Evolutionary conservation across 2,797 vertebrate genomes (phyloP).

Genomic region (Acanthurus leucopareius): DNA sequence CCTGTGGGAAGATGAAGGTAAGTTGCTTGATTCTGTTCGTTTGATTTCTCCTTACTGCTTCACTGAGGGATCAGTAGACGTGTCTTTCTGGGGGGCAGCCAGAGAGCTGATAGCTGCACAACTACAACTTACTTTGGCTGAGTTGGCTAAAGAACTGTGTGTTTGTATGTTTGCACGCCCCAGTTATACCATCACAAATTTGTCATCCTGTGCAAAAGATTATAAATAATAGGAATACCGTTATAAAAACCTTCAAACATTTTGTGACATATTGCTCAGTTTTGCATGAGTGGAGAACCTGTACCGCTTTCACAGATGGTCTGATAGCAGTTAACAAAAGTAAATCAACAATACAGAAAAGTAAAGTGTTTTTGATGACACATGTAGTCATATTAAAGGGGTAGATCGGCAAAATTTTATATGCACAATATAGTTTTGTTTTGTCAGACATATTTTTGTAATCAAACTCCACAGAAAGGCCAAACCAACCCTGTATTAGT

Average conservation of each 20-base stretch:
- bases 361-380: too few species aligned
- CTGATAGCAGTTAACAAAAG: too few species aligned
- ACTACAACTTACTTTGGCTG: conserved; percentile 23
- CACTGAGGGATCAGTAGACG: conserved; percentile 33
- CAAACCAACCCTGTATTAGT: too few species aligned
- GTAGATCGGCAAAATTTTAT: too few species aligned
- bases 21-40: conserved; percentile 53
- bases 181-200: neutral
- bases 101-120: conserved; percentile 25
- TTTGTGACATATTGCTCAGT: neutral
- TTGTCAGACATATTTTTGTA: too few species aligned
- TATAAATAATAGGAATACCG: neutral
- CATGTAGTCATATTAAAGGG: too few species aligned
- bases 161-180: neutral
- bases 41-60: conserved; percentile 64
- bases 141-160: neutral
- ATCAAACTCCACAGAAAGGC: too few species aligned
- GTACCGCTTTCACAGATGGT: too few species aligned
- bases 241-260: neutral
- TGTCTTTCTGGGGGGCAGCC: conserved; percentile 29
- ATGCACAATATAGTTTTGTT: too few species aligned
- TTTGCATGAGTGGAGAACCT: too few species aligned
- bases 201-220: neutral
- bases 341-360: too few species aligned
- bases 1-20: conserved; percentile 86